Base-by-base conservation (phyloP, 2,797 vertebrate species). In the Okamejei kenojei region DNA sequence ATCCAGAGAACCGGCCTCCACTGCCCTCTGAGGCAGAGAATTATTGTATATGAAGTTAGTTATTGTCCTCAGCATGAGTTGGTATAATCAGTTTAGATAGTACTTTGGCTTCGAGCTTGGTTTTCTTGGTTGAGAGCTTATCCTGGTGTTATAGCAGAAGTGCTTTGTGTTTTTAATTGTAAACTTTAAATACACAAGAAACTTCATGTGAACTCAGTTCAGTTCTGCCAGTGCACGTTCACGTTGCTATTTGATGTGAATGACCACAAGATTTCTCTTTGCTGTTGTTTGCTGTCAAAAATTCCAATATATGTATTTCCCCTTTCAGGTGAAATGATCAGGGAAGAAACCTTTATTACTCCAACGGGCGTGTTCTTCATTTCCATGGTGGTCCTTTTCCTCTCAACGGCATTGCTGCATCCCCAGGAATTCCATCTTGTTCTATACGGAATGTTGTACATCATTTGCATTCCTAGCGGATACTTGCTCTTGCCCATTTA, bases 401-500 rank as follows among this genome's bases (percentile, higher is more conserved):
- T 96, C 93, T 95, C 97, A 93, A 97, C 97, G n/a, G 97, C 97
- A 35, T 0, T 97, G 23, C 95, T 97, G 9, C 97, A 97, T 91
- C 97, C 97, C 65, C 94, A 97, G 90, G 97, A 97, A 94, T 96
- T 95, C 94, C 94, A 95, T 94, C 95, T 94, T 95, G 95, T 95
- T 54, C 32, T 95, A 93, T 97, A 97, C 19, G 97, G 97, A 82
- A 94, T 97, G 94, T 96, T 97, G 96, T 97, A 97, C 94, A 97
- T 97, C 94, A 96, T 97, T 94, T 97, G 97, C 94, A 97, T 97
- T 93, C 97, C 97, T 65, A 97, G 97, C 94, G 97, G 97, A 81
- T 97, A 97, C 94, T 97, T 97, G 82, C 95, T 97, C 1, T 95
- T 97, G 63, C 97, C 96, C 93, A 97, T 97, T 94, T 97, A 97